Evolutionary conservation across 2,797 vertebrate species (phyloP), one percentile per base, ranked within the genome.

Genomic region (Bufotes viridis): DNA sequence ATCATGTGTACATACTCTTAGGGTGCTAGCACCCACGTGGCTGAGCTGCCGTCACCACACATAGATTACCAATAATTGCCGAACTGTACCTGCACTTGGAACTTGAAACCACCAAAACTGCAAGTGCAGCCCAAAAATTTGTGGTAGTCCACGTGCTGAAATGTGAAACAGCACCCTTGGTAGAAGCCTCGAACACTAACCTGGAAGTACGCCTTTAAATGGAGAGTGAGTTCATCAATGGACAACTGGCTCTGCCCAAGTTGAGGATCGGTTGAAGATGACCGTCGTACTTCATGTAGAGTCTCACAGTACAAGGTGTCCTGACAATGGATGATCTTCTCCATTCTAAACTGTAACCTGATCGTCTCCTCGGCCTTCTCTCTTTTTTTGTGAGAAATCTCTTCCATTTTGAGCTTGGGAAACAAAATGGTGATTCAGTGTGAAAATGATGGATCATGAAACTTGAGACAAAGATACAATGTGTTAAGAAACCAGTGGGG

Each of bases 301-400:
- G 91, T 90, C 0, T 0, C 0, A 55, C 86, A 87, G 90, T 98
- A 98, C 1, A 92, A 90, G 0, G 90, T 88, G 90, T 98, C 97
- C 91, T 97, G 97, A 89, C 96, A 96, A 92, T 96, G 98, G 22
- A 98, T 91, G 0, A 96, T 92, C 90, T 93, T 90, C 92, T 98
- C 97, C 96, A 98, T 97, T 92, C 94, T 95, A 91, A 98, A 97
- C 92, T 98, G 96, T 2, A 91, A 93, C 78, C 90, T 94, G 89
- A 98, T 90, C 7, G 51, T 79, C 22, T 79, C 82, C 89, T 96
- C 96, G 0, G 96, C 95, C 11, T 74, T 86, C 0, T 2, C 4
- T 69, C 94, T 93, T 65, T 94, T 95, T 0, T 93, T 84, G 4
- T 91, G 78, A 89, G 91, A 95, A 4, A 97, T 95, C 80, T 90